Evolutionary conservation across 2,113 vertebrate species (phyloP), one percentile per base, ranked within the genome.

Genomic region (Malurus melanocephalus): DNA sequence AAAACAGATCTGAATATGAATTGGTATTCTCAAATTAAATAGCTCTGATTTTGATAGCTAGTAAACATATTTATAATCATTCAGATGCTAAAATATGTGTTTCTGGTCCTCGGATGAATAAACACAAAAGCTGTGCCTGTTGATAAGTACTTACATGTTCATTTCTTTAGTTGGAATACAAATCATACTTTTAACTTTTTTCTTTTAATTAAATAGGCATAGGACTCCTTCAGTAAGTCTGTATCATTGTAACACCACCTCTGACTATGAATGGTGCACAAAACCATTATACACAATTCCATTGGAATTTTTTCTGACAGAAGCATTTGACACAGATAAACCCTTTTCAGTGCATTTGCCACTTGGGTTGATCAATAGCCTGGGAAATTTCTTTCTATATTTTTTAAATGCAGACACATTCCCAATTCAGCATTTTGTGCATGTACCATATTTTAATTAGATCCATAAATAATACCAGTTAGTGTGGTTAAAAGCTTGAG

Each of bases 51-150:
- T 88, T 92, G 93, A 95, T 93, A 95, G 82, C 85, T 94, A 85
- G 94, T 85, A 95, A 95, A 95, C 91, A 96, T 94, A 55, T 84
- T 85, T 86, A 74, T 95, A 91, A 80, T 96, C 53, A 93, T 90
- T 80, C 92, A 94, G 64, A 91, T 93, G 94, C 91, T 95, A 95
- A 96, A 96, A 95, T 95, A 92, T 83, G 80, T 93, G 85, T 91
- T 94, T 87, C 74, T 79, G 48, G 65, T 87, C 59, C 66, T 85
- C 22, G 30, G 78, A 93, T 95, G 95, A 95, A 96, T 95, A 96
- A 95, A 93, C 92, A 96, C 90, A 92, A 93, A 96, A 95, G 88
- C 89, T 92, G 85, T 43, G 74, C 89, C 75, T 89, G 68, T 86
- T 80, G 81, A 88, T 88, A 90, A 95, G 28, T 94, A 93, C 77